These are phyloP conservation scores for Latheticus oryzae DNA, from an alignment of 2,888 invertebrate species.

Conservation along the genomic window DNA sequence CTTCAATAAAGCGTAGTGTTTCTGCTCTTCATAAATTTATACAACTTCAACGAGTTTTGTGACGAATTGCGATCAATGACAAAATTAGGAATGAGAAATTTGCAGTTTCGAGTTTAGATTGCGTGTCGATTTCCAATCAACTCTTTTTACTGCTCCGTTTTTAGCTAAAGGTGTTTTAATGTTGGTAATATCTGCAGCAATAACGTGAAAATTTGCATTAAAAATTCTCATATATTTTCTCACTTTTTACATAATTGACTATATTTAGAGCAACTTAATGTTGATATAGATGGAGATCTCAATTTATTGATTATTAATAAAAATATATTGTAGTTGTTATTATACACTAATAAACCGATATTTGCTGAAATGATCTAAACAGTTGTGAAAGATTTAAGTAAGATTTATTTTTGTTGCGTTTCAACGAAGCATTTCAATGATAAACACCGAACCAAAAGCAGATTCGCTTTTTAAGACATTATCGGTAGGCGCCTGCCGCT, in stretches of 20 bases:
- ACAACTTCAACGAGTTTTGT: no score
- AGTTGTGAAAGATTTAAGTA: conserved; percentile 20
- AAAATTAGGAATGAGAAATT: no score
- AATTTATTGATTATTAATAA: conserved; percentile 14
- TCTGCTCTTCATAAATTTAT: conserved; percentile 1
- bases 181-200: conserved; percentile 13
- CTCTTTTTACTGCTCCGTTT: no score
- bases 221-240: conserved; percentile 5
- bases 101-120: no score
- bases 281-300: conserved; percentile 10
- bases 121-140: no score
- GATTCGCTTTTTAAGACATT: not conserved
- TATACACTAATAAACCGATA: conserved; percentile 13
- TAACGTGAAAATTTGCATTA: conserved; percentile 21
- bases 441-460: conserved; percentile 8
- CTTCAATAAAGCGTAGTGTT: conserved; percentile 12
- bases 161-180: conserved; percentile 11
- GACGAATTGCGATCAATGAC: no score
- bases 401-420: conserved; percentile 23
- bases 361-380: conserved; percentile 14
- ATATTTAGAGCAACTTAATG: conserved; percentile 11
- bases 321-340: conserved; percentile 11
- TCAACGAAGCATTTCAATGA: conserved; percentile 11
- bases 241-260: conserved; percentile 19
- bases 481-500: conserved; percentile 1